A percentile compares a stretch with the other conserved stretches of the same genome.
Evolutionary conservation across 2,797 vertebrate species (phyloP).

Genomic region (Synanceia verrucosa): DNA sequence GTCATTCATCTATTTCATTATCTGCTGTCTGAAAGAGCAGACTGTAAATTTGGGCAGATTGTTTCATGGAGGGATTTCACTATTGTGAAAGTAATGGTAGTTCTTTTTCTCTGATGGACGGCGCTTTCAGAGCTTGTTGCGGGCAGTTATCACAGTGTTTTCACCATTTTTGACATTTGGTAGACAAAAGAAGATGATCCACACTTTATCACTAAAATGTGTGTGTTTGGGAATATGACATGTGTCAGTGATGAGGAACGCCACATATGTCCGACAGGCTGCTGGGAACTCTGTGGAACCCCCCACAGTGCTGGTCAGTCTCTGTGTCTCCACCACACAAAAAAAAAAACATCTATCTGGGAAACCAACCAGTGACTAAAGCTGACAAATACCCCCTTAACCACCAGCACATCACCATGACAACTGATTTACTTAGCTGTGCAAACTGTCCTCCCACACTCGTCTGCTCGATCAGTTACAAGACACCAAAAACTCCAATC

Average conservation of each 20-base stretch:
- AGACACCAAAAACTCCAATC: slow-evolving; percentile 1
- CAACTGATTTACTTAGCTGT: slow-evolving; percentile 47
- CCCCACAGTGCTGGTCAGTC: slow-evolving; percentile 17
- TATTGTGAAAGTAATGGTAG: background rate
- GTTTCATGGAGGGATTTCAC: background rate
- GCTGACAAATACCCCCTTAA: slow-evolving; percentile 19
- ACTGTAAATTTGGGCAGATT: background rate
- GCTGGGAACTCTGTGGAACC: slow-evolving; percentile 26
- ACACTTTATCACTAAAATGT: no score
- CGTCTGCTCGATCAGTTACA: slow-evolving; percentile 16
- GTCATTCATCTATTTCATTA: background rate
- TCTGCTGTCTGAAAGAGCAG: background rate
- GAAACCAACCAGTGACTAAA: slow-evolving; percentile 55
- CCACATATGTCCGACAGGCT: slow-evolving; percentile 14
- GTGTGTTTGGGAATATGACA: background rate
- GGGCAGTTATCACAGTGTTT: background rate
- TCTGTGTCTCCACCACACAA: slow-evolving; percentile 41
- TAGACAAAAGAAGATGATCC: background rate
- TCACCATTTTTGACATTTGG: background rate
- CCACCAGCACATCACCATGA: slow-evolving; percentile 25
- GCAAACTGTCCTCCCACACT: slow-evolving; percentile 48
- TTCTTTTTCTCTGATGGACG: no score
- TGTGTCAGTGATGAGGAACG: slow-evolving; percentile 3
- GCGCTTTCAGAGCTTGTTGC: background rate
- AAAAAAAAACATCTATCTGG: slow-evolving; percentile 27